Conservation (phyloP, 2,888 invertebrate genomes). For the Ennomos erosarius region DNA sequence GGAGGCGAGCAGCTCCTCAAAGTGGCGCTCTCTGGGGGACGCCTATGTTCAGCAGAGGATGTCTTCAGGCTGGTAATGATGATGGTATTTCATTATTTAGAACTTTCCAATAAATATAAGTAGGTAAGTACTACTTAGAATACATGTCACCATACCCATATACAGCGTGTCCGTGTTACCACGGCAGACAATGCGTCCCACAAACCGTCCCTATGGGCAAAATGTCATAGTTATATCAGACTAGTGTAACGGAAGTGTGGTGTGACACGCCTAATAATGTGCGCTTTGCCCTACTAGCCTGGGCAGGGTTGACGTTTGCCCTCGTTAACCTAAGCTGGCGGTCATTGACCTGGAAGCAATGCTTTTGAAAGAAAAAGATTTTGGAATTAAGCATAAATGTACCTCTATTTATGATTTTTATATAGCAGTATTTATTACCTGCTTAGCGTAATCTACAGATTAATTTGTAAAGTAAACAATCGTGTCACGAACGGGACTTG, state of each 20-base stretch:
- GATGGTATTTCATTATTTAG: too few relatives aligned
- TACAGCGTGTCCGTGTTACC: conserved; percentile 53
- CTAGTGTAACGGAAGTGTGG: conserved; percentile 78
- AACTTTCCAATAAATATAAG: too few relatives aligned
- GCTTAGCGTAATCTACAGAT: too few relatives aligned
- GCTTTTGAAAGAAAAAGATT: background rate
- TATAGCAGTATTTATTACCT: too few relatives aligned
- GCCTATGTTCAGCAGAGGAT: too few relatives aligned
- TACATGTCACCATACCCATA: conserved; percentile 57
- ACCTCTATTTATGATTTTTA: too few relatives aligned
- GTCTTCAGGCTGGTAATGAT: too few relatives aligned
- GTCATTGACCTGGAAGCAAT: conserved; percentile 7
- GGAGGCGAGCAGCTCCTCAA: too few relatives aligned
- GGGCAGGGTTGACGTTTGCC: conserved; percentile 13
- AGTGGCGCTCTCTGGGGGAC: too few relatives aligned
- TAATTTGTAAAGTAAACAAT: too few relatives aligned
- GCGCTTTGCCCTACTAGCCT: conserved; percentile 42
- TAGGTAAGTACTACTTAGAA: conserved; percentile 9
- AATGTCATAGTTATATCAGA: conserved; percentile 81
- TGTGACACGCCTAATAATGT: conserved; percentile 64
- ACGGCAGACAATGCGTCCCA: conserved; percentile 54
- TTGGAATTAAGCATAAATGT: too few relatives aligned
- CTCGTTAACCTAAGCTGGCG: conserved; percentile 12
- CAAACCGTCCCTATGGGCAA: conserved; percentile 73
- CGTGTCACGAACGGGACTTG: too few relatives aligned